Conservation (phyloP, 2,113 vertebrate species). For the Zootoca vivipara region DNA sequence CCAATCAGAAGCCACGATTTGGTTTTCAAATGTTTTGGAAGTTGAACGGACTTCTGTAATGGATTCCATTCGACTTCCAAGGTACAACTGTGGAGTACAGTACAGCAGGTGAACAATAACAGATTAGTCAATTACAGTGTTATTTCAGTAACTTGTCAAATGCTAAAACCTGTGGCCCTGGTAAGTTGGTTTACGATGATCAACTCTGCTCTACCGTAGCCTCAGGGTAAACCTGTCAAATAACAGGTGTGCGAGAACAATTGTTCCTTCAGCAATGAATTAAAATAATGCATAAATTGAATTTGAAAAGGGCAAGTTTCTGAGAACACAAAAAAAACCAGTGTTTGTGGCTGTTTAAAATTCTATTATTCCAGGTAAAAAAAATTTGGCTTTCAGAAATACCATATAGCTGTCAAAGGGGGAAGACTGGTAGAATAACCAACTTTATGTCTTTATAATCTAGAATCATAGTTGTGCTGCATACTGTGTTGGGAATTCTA, state of each 20-base stretch:
- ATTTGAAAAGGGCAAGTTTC: slow-evolving; percentile 9
- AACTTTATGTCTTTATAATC: neutral
- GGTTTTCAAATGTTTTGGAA: no score
- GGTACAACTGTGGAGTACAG: no score
- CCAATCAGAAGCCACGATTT: no score
- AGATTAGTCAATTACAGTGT: neutral
- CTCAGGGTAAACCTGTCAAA: neutral
- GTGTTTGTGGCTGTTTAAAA: slow-evolving; percentile 14
- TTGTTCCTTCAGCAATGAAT: neutral
- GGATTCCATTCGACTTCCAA: no score
- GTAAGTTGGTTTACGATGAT: slow-evolving; percentile 5
- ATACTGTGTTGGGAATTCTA: no score
- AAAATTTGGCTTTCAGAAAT: neutral
- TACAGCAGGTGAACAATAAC: fast-evolving
- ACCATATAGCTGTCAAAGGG: neutral
- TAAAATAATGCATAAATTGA: slow-evolving; percentile 26
- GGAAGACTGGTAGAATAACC: neutral
- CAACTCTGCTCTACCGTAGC: neutral
- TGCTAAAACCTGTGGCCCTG: neutral
- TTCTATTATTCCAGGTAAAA: neutral
- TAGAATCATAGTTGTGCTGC: neutral
- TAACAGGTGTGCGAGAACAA: slow-evolving; percentile 25
- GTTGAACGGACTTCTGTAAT: no score
- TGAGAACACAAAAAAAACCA: slow-evolving; percentile 11
- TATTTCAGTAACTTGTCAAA: slow-evolving; percentile 11